Evolutionary conservation across 2,888 invertebrate species (phyloP).

Genomic region (Pyrgus malvae): DNA sequence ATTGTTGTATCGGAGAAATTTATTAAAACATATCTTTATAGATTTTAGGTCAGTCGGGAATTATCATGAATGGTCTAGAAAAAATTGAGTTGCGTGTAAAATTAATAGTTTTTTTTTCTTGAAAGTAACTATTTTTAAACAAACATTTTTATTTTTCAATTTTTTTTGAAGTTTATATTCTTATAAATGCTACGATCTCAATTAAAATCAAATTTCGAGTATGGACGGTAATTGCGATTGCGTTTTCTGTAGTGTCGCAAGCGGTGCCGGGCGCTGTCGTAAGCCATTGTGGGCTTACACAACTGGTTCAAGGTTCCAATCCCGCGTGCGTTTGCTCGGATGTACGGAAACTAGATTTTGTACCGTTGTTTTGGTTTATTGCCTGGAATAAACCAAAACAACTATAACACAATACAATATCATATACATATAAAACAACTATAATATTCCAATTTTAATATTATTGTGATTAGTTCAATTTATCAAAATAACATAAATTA

Average conservation of each 20-base stretch:
- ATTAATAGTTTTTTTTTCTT: too few relatives aligned
- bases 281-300: conserved; percentile 78
- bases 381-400: neutral
- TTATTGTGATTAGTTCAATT: too few relatives aligned
- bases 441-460: too few relatives aligned
- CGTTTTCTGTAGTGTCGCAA: conserved; percentile 60
- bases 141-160: neutral
- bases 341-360: conserved; percentile 67
- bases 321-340: conserved; percentile 76
- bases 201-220: conserved; percentile 23
- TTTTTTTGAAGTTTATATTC: neutral
- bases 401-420: too few relatives aligned
- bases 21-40: neutral
- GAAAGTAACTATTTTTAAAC: neutral
- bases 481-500: too few relatives aligned
- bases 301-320: conserved; percentile 78
- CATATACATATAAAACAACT: too few relatives aligned
- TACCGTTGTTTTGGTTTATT: conserved; percentile 29
- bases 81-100: too few relatives aligned
- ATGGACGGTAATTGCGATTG: conserved; percentile 54
- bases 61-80: neutral
- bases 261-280: conserved; percentile 72
- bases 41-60: neutral
- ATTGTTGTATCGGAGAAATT: neutral
- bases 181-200: conserved; percentile 2